These are phyloP conservation scores for Petrolisthes manimaculis DNA, from an alignment of 2,888 invertebrate species.

Conservation along the genomic window DNA sequence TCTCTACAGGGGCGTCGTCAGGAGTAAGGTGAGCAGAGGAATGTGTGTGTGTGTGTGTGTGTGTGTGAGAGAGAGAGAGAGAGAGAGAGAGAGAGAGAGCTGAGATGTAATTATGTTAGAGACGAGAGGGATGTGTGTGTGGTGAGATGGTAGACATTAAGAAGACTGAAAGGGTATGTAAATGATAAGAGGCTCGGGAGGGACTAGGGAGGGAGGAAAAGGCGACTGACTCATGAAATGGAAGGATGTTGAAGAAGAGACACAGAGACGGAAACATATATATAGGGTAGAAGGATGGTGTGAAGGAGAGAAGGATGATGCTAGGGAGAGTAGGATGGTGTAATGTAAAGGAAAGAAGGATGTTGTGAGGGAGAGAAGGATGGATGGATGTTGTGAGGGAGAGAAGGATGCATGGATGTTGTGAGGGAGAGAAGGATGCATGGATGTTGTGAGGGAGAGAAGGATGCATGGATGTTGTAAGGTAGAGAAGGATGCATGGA, in stretches of 20 bases:
- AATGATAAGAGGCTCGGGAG: background rate
- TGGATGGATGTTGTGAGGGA: no score
- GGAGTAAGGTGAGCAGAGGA: constrained; percentile 32
- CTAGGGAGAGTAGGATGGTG: no score
- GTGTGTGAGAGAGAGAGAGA: background rate
- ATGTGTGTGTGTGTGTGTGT: background rate
- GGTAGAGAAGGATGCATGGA: no score
- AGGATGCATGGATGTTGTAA: no score
- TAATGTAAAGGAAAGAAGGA: no score
- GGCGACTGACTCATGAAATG: background rate
- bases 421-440: no score
- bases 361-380: no score
- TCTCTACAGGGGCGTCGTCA: constrained; percentile 55
- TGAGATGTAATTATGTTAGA: background rate
- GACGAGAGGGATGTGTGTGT: background rate
- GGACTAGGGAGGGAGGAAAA: background rate
- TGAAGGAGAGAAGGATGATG: background rate
- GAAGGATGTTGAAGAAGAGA: background rate
- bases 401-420: no score
- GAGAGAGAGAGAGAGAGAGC: constrained; percentile 2
- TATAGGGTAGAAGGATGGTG: background rate
- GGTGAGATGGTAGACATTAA: background rate
- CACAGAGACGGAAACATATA: background rate
- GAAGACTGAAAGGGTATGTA: background rate
- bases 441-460: no score